Evolutionary conservation across 1,140 invertebrate species (phyloP).

Genomic region (Adoxophyes honmai): DNA sequence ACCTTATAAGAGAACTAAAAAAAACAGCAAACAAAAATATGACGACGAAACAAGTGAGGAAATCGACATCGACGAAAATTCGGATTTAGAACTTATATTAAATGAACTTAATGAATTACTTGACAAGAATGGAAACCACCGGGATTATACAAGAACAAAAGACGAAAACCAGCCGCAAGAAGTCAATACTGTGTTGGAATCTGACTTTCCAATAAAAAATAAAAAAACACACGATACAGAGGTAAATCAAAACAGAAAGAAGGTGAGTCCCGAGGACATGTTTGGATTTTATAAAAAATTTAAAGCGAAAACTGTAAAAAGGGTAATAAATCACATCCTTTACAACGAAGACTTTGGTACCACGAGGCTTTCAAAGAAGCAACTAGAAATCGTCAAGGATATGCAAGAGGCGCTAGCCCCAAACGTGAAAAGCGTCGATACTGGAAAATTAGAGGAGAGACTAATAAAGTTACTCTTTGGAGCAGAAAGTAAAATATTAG

Average conservation of each 20-base stretch:
- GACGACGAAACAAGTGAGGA: conserved; percentile 3
- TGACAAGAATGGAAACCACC: background rate
- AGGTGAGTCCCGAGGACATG: too few species aligned
- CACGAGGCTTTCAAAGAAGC: background rate
- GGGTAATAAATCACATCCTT: background rate
- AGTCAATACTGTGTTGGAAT: too few species aligned
- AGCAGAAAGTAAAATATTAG: conserved; percentile 20
- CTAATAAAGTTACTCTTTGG: conserved; percentile 29
- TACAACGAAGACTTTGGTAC: background rate
- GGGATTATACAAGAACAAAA: too few species aligned
- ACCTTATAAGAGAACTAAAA: background rate
- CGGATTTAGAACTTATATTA: conserved; percentile 20
- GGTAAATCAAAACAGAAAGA: too few species aligned
- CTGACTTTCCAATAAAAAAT: too few species aligned
- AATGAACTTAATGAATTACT: conserved; percentile 11
- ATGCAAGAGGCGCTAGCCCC: too few species aligned
- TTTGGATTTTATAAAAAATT: too few species aligned
- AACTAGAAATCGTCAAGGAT: background rate
- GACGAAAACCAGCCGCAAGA: too few species aligned
- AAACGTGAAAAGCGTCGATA: too few species aligned
- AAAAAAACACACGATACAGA: too few species aligned
- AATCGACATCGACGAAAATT: conserved; percentile 21
- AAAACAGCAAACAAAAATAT: background rate
- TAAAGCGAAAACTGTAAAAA: background rate
- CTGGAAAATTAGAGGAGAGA: conserved; percentile 10